These are phyloP conservation scores for Marronus borbonicus DNA, from an alignment of 2,888 invertebrate genomes.

Conservation along the genomic window DNA sequence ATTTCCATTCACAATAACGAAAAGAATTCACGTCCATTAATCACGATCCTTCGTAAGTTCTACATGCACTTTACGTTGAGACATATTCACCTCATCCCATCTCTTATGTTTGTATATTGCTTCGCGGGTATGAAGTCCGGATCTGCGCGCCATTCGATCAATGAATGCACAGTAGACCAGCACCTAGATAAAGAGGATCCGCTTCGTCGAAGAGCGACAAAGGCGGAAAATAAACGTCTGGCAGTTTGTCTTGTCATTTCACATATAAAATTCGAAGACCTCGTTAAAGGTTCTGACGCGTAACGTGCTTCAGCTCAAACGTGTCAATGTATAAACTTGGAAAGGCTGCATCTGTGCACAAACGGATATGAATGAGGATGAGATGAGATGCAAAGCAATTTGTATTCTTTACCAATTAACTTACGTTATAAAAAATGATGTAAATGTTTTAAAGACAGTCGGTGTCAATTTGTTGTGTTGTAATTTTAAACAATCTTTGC, in stretches of 20 bases:
- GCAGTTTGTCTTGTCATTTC: constrained; percentile 36
- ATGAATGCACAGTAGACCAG: not conserved
- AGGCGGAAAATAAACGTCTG: constrained; percentile 20
- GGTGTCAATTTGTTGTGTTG: too few relatives aligned
- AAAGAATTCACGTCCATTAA: constrained; percentile 7
- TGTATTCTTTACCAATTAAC: too few relatives aligned
- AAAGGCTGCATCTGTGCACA: too few relatives aligned
- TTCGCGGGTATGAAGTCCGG: not conserved
- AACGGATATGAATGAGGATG: too few relatives aligned
- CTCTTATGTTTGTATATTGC: not conserved
- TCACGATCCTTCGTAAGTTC: not conserved
- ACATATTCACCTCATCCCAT: not conserved
- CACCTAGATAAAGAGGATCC: not conserved
- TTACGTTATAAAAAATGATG: too few relatives aligned
- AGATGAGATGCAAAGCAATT: too few relatives aligned
- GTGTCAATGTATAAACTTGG: not conserved
- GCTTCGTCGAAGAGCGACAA: not conserved
- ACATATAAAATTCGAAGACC: not conserved
- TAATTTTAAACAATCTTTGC: too few relatives aligned
- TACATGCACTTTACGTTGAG: constrained; percentile 1
- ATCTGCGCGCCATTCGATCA: constrained; percentile 4
- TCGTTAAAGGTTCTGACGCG: constrained; percentile 1
- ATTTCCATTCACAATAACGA: not conserved
- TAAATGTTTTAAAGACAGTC: too few relatives aligned
- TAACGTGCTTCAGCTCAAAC: not conserved